A percentile compares a stretch with the other conserved stretches of the same genome.
Conservation (phyloP, 1,140 invertebrate genomes). For the Aphaenogaster floridana region DNA sequence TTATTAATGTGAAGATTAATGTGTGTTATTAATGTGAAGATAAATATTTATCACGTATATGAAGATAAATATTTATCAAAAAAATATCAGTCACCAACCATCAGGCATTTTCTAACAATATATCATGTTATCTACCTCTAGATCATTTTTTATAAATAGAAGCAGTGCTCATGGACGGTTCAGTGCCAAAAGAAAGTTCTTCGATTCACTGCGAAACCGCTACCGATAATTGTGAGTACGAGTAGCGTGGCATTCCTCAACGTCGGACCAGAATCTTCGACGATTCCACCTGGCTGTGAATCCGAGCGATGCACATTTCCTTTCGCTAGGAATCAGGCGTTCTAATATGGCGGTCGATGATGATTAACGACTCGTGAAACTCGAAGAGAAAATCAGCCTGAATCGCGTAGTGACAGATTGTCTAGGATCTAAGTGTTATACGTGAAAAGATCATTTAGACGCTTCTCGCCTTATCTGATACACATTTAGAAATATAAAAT, state of each 20-base stretch:
- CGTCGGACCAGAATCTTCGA: conserved; percentile 30
- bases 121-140: background rate
- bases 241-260: conserved; percentile 25
- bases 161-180: background rate
- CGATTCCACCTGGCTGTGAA: conserved; percentile 28
- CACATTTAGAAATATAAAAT: conserved; percentile 8
- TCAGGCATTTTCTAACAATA: background rate
- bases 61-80: too few relatives aligned
- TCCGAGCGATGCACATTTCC: conserved; percentile 23
- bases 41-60: too few relatives aligned
- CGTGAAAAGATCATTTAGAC: conserved; percentile 2
- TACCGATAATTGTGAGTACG: conserved; percentile 39
- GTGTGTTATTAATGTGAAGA: too few relatives aligned
- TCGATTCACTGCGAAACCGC: conserved; percentile 15
- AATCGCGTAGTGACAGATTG: conserved; percentile 9
- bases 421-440: conserved; percentile 11
- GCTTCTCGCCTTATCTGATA: background rate
- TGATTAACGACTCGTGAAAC: conserved; percentile 62
- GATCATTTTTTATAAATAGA: background rate
- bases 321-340: conserved; percentile 38
- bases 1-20: too few relatives aligned
- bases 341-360: conserved; percentile 41
- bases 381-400: conserved; percentile 46
- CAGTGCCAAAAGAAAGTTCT: conserved; percentile 55
- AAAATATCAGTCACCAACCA: too few relatives aligned